phyloP scores from a whole-genome alignment of 2,797 vertebrate genomes.

The Pantherophis alleghaniensis region DNA sequence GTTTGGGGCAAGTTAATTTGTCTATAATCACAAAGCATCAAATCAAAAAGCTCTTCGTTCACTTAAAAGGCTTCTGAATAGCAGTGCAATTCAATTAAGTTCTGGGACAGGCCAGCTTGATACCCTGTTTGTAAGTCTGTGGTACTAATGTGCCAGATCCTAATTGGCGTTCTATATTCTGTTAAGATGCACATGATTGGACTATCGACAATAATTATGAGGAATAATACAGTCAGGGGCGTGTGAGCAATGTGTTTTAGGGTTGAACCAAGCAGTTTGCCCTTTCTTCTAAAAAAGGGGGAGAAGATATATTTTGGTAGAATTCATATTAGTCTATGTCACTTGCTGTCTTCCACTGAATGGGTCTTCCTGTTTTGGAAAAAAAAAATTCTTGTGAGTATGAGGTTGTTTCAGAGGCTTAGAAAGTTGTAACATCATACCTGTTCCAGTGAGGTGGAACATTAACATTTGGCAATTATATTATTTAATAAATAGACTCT shows the following conservation, averaged over 20 bases:
- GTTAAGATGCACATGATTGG: background rate
- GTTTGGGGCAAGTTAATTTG: background rate
- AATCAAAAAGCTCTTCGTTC: background rate
- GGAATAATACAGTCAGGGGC: background rate
- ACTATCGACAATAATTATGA: background rate
- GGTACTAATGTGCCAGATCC: background rate
- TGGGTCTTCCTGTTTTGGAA: background rate
- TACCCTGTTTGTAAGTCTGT: background rate
- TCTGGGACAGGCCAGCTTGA: background rate
- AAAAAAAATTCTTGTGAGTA: background rate
- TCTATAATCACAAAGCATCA: background rate
- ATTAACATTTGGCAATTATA: background rate
- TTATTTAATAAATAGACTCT: background rate
- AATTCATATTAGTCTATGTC: background rate
- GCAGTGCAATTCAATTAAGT: background rate
- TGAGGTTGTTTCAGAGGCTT: background rate
- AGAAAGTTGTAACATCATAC: background rate
- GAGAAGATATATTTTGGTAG: background rate
- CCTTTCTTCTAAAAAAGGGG: background rate
- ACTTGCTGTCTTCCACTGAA: background rate
- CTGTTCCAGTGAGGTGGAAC: background rate
- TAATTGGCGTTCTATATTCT: background rate
- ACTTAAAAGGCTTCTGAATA: background rate
- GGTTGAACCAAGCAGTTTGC: background rate
- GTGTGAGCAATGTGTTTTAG: background rate